These are phyloP conservation scores for Laupala kohalensis DNA, from an alignment of 1,140 invertebrate genomes.

Conservation along the genomic window DNA sequence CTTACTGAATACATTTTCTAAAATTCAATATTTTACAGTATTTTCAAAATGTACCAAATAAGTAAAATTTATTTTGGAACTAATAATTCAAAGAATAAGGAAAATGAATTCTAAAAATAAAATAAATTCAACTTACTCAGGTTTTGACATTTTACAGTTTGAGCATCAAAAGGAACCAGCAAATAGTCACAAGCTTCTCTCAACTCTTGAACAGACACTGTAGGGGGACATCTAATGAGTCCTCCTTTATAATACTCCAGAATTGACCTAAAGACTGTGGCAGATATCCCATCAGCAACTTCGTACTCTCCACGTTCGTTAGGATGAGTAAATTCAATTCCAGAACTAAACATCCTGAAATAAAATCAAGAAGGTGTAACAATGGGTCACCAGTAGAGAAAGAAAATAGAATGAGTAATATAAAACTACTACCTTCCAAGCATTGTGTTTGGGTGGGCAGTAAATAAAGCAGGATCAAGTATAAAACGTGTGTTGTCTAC, in stretches of 20 bases:
- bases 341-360: constrained; percentile 86
- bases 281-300: constrained; percentile 95
- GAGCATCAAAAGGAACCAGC: constrained; percentile 92
- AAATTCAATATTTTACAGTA: too few relatives aligned
- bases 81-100: background rate
- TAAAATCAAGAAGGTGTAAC: too few relatives aligned
- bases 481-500: constrained; percentile 89
- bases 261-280: constrained; percentile 88
- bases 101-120: background rate
- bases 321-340: constrained; percentile 80
- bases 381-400: too few relatives aligned
- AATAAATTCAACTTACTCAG: constrained; percentile 50
- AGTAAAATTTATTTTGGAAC: too few relatives aligned
- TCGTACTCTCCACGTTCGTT: constrained; percentile 96
- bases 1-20: too few relatives aligned
- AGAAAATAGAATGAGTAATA: background rate
- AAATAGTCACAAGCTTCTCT: constrained; percentile 98
- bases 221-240: constrained; percentile 65
- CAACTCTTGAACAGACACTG: constrained; percentile 81
- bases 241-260: constrained; percentile 91
- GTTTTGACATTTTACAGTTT: constrained; percentile 91
- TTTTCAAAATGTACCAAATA: too few relatives aligned
- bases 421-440: constrained; percentile 45
- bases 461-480: constrained; percentile 81
- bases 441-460: constrained; percentile 86